phyloP scores from a whole-genome alignment of 2,888 invertebrate genomes.

The Nemapogon koenigi region DNA sequence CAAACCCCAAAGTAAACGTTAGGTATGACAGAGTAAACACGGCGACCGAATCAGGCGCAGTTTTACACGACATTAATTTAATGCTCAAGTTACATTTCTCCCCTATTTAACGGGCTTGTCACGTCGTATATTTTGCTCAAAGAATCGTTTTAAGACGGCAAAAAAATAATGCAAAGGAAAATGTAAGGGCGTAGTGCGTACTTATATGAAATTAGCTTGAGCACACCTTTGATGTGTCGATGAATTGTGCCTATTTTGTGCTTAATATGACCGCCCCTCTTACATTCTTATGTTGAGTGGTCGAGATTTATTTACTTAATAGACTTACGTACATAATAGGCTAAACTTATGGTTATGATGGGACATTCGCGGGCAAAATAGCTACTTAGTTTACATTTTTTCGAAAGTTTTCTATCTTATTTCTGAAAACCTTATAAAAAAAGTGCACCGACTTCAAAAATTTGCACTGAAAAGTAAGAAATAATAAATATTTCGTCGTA shows the following conservation, averaged over 20 bases:
- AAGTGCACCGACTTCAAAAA: too few species aligned
- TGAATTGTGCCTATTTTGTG: conserved; percentile 1
- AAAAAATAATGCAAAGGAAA: conserved; percentile 43
- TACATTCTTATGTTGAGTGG: too few species aligned
- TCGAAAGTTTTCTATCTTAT: too few species aligned
- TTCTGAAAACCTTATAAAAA: too few species aligned
- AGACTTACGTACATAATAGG: too few species aligned
- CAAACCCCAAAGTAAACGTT: conserved; percentile 50
- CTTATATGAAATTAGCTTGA: conserved; percentile 60
- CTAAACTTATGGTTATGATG: too few species aligned
- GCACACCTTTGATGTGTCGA: conserved; percentile 54
- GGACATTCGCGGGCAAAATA: too few species aligned
- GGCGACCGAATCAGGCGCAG: conserved; percentile 35
- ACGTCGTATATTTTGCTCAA: conserved; percentile 42
- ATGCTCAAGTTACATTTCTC: conserved; percentile 50
- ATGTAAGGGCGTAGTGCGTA: conserved; percentile 51
- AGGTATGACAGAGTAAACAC: conserved; percentile 45
- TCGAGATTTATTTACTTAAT: too few species aligned
- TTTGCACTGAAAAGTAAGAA: too few species aligned
- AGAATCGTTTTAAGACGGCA: conserved; percentile 43
- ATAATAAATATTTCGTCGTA: too few species aligned
- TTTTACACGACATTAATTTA: conserved; percentile 56
- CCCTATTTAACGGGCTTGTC: conserved; percentile 26
- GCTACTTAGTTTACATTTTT: too few species aligned
- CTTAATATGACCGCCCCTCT: too few species aligned